A percentile compares a stretch with the other conserved stretches of the same genome.
These are phyloP conservation scores for Montipora sp. DNA, from an alignment of 64 coral and sea anemone genomes.

Conservation along the genomic window DNA sequence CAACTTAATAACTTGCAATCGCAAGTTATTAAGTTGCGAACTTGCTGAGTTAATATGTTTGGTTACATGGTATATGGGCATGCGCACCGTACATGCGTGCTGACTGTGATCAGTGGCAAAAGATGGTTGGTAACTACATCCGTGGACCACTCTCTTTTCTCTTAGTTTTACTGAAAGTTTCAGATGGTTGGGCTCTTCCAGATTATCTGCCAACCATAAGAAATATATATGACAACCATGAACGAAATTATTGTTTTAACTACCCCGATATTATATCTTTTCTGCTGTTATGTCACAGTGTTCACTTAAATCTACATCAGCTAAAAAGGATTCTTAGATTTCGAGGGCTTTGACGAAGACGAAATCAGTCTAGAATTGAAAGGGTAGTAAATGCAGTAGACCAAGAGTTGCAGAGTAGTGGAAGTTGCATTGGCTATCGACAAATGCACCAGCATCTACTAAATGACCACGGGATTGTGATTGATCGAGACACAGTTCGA, in stretches of 20 bases:
- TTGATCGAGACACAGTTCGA: slow-evolving; percentile 33
- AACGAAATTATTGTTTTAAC: slow-evolving; percentile 10
- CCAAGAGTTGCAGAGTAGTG: slow-evolving; percentile 15
- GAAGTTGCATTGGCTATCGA: slow-evolving; percentile 35
- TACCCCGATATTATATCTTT: slow-evolving; percentile 17
- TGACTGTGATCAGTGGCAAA: background rate
- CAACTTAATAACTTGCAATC: background rate
- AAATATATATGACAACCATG: background rate
- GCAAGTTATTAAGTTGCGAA: background rate
- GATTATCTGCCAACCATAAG: background rate
- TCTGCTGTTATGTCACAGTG: slow-evolving; percentile 23
- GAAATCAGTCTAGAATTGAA: background rate
- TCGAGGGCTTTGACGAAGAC: slow-evolving; percentile 14
- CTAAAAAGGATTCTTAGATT: slow-evolving; percentile 49
- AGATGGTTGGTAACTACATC: background rate
- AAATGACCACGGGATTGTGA: slow-evolving; percentile 38
- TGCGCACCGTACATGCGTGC: background rate
- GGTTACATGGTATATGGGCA: background rate
- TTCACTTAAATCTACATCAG: slow-evolving; percentile 48
- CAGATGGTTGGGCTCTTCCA: background rate
- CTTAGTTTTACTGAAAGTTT: background rate
- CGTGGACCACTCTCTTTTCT: background rate
- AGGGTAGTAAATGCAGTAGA: background rate
- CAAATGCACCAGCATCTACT: background rate
- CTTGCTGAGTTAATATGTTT: background rate